Evolutionary conservation across 1,140 invertebrate species (phyloP).

Genomic region (Archivesica marissinica): DNA sequence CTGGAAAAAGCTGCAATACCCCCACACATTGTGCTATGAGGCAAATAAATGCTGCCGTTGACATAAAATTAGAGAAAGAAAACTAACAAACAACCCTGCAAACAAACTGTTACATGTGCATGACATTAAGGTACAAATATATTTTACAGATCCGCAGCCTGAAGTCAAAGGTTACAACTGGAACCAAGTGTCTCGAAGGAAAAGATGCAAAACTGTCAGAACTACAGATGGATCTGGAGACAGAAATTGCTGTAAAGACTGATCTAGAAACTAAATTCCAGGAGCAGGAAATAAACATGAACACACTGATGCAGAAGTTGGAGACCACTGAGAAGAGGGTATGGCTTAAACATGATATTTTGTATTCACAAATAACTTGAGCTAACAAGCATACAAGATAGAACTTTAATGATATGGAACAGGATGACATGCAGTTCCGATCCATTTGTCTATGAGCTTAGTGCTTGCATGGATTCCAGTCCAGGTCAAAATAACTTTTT

Average conservation of each 20-base stretch:
- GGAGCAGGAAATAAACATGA: not conserved
- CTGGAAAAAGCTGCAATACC: no score
- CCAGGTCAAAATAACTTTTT: no score
- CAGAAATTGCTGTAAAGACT: not conserved
- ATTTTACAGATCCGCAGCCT: conserved; percentile 31
- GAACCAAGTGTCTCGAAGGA: conserved; percentile 10
- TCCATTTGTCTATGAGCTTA: no score
- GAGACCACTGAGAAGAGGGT: conserved; percentile 22
- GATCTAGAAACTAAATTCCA: conserved; percentile 20
- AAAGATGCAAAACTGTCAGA: conserved; percentile 16
- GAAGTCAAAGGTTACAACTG: conserved; percentile 32
- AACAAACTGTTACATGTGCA: no score
- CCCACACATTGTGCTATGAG: no score
- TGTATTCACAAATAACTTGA: not conserved
- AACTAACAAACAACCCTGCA: no score
- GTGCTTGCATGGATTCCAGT: no score
- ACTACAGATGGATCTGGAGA: not conserved
- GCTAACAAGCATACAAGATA: not conserved
- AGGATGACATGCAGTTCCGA: no score
- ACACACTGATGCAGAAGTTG: not conserved
- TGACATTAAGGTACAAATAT: no score
- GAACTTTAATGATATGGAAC: no score
- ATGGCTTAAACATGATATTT: not conserved
- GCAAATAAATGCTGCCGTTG: no score
- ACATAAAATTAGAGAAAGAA: no score